Conservation (phyloP, 2,888 invertebrate genomes). For the Hypena proboscidalis region DNA sequence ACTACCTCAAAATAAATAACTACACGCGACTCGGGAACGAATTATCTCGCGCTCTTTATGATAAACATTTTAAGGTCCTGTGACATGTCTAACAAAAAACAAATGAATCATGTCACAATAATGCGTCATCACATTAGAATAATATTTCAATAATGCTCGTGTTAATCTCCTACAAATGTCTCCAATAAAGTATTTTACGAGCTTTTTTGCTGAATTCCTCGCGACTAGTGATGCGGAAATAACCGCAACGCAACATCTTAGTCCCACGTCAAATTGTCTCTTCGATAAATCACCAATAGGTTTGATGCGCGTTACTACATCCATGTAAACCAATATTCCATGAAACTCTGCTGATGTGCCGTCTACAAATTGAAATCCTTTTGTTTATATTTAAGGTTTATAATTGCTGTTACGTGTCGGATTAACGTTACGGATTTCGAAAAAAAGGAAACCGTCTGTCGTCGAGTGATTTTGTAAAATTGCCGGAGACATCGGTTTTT, state of each 20-base stretch:
- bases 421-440: slow-evolving; percentile 25
- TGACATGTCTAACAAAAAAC: slow-evolving; percentile 36
- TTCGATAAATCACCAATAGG: slow-evolving; percentile 63
- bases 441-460: slow-evolving; percentile 52
- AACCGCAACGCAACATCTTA: slow-evolving; percentile 63
- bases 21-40: slow-evolving; percentile 49
- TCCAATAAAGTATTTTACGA: slow-evolving; percentile 41
- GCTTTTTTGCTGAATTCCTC: slow-evolving; percentile 58
- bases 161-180: slow-evolving; percentile 28
- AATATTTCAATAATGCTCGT: slow-evolving; percentile 37
- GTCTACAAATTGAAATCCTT: slow-evolving; percentile 46
- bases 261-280: slow-evolving; percentile 70
- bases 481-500: slow-evolving; percentile 74
- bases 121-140: slow-evolving; percentile 44
- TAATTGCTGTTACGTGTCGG: slow-evolving; percentile 43
- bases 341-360: slow-evolving; percentile 48
- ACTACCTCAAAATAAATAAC: slow-evolving; percentile 67
- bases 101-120: slow-evolving; percentile 40
- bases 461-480: slow-evolving; percentile 76
- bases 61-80: slow-evolving; percentile 45
- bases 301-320: slow-evolving; percentile 62
- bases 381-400: slow-evolving; percentile 53
- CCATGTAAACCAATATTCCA: slow-evolving; percentile 73
- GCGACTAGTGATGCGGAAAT: slow-evolving; percentile 60
- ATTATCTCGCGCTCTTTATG: slow-evolving; percentile 56